Evolutionary conservation across 2,888 invertebrate genomes (phyloP), one percentile per base, ranked within the genome.

Genomic region (Thysanoteuthis rhombus): DNA sequence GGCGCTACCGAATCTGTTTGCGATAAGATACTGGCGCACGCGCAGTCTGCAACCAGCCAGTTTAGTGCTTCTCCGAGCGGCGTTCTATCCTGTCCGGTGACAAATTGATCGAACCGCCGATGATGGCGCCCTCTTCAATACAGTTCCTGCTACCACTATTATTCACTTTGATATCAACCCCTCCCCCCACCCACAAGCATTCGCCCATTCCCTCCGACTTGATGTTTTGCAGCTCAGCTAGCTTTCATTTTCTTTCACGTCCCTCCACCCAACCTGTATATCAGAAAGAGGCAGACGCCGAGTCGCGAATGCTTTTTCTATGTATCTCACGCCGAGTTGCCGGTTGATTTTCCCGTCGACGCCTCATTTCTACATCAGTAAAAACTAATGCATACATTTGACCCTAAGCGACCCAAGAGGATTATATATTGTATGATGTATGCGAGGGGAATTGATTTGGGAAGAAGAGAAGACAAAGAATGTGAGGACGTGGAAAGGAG

Each of bases 301-400:
- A 75, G 75, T 75, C 75, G 75, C 75, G n/a, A 75, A 75, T n/a
- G 75, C 8, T 75, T 75, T n/a, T 75, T 75, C 75, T 8, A n/a
- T 75, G 75, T n/a, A 75, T 32, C 32, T 75, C n/a, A 75, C 75
- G 75, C 75, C n/a, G 16, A 32, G 75, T 32, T 75, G 75, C 75
- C 8, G n/a, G 75, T 75, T 75, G 75, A 75, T 75, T 32, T 75
- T 75, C n/a, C 75, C 75, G 32, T 75, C 75, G 75, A 75, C 75
- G 75, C 75, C n/a, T n/a, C 75, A n/a, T 3, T 32, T 75, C n/a
- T 75, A 8, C 32, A 75, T 75, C 75, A 16, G 12, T 75, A 75
- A 75, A 75, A 75, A 75, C 75, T n/a, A 75, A 75, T 75, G 75
- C 75, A 75, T 75, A 75, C 75, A 75, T 75, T 75, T 75, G 75